These are phyloP conservation scores for Trochalopteron elliotii DNA, from an alignment of 2,113 vertebrate genomes.

Conservation along the genomic window DNA sequence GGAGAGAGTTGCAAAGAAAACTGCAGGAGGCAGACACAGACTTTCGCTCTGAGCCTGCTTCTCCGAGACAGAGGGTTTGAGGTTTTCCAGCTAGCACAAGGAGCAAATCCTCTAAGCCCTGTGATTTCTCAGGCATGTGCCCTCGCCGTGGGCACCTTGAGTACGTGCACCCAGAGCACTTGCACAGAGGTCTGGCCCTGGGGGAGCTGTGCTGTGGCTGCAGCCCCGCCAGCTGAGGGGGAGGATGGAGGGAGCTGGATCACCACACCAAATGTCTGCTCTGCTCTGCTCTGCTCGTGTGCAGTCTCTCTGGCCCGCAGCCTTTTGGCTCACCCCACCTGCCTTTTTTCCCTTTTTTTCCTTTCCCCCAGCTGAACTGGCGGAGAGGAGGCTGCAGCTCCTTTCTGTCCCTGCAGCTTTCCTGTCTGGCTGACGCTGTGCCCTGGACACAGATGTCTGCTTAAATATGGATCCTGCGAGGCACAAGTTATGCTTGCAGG, in stretches of 20 bases:
- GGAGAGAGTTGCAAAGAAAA: background rate
- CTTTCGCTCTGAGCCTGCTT: background rate
- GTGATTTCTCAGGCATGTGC: background rate
- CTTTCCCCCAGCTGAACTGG: background rate
- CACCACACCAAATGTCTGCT: background rate
- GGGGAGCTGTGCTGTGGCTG: background rate
- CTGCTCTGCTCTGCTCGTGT: background rate
- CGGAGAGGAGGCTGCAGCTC: background rate
- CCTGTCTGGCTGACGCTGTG: conserved; percentile 43
- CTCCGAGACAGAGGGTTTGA: background rate
- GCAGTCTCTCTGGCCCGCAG: background rate
- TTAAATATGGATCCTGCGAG: background rate
- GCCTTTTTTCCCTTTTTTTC: background rate
- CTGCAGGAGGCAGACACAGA: background rate
- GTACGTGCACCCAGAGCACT: background rate
- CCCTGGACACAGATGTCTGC: background rate
- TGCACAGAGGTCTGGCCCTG: background rate
- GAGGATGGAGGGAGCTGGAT: background rate
- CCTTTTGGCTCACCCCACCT: conserved; percentile 23
- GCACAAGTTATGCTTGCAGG: background rate
- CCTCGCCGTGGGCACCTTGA: rapidly evolving
- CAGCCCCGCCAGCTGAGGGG: background rate
- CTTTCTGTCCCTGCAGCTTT: conserved; percentile 20
- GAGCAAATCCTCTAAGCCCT: background rate
- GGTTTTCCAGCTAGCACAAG: background rate